Evolutionary conservation across 2,797 vertebrate species (phyloP).

Genomic region (Gambelia wislizenii): DNA sequence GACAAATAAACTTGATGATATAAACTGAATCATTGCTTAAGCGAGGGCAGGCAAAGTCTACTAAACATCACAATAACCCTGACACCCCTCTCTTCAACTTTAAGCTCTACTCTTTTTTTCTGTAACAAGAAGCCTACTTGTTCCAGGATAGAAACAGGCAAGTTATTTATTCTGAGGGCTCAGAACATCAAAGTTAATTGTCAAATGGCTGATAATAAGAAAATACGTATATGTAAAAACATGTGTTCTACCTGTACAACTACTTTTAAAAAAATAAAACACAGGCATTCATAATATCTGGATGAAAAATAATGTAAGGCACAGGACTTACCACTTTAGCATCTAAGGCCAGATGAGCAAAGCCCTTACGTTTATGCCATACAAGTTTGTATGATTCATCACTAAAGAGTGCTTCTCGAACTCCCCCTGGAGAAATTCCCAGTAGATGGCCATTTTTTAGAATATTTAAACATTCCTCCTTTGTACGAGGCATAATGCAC

Average conservation of each 20-base stretch:
- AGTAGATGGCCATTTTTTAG: slow-evolving; percentile 90
- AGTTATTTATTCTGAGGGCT: neutral
- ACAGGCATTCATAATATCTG: neutral
- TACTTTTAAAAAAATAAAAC: neutral
- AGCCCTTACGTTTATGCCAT: slow-evolving; percentile 94
- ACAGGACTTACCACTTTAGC: slow-evolving; percentile 88
- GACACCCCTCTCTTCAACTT: too few species aligned
- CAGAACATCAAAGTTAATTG: neutral
- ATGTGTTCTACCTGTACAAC: neutral
- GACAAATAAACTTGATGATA: too few species aligned
- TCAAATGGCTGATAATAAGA: neutral
- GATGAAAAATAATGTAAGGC: neutral
- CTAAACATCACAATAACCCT: too few species aligned
- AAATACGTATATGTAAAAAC: neutral
- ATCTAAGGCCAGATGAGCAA: slow-evolving; percentile 94
- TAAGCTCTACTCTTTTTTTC: too few species aligned
- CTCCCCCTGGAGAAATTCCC: slow-evolving; percentile 93
- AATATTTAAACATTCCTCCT: slow-evolving; percentile 91
- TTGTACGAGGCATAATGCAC: slow-evolving; percentile 90
- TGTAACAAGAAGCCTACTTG: neutral
- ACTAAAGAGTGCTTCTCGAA: slow-evolving; percentile 93
- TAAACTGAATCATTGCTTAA: too few species aligned
- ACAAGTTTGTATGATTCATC: slow-evolving; percentile 91
- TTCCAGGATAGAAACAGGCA: neutral
- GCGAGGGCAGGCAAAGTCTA: too few species aligned